Conservation (phyloP, 2,888 invertebrate species). For the Zeuzera pyrina region DNA sequence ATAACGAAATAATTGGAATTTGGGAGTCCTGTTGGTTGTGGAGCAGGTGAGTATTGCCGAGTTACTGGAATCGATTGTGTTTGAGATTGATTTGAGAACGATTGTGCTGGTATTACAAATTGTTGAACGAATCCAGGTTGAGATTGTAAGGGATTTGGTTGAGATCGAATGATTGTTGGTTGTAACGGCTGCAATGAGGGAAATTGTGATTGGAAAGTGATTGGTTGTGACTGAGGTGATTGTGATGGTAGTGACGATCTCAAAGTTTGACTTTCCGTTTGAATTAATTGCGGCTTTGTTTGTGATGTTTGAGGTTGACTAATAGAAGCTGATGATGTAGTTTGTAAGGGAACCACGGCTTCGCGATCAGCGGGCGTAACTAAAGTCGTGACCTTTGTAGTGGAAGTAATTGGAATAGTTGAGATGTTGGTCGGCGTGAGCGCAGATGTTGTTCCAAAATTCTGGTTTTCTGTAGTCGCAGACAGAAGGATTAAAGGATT, state of each 20-base stretch:
- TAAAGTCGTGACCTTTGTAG: no score
- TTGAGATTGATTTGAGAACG: constrained; percentile 1
- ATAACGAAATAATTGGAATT: constrained; percentile 27
- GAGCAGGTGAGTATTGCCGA: neutral
- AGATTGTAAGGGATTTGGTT: no score
- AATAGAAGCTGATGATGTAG: constrained; percentile 1
- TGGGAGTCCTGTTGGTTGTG: constrained; percentile 5
- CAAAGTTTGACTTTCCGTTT: neutral
- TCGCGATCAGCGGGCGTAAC: no score
- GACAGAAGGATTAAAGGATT: constrained; percentile 36
- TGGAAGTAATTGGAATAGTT: no score
- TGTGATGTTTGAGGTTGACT: constrained; percentile 6
- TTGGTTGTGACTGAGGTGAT: constrained; percentile 5
- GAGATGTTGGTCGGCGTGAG: constrained; percentile 1
- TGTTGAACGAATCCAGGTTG: neutral
- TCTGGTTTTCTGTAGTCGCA: constrained; percentile 8
- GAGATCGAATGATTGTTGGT: no score
- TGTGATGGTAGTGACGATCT: constrained; percentile 1
- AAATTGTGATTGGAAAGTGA: no score
- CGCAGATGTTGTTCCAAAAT: no score
- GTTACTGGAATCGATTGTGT: neutral
- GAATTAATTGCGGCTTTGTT: constrained; percentile 3
- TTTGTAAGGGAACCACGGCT: no score
- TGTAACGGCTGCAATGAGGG: no score
- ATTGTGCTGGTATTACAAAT: neutral